Conservation (phyloP, 2,888 invertebrate genomes). For the Dione vanillae region DNA sequence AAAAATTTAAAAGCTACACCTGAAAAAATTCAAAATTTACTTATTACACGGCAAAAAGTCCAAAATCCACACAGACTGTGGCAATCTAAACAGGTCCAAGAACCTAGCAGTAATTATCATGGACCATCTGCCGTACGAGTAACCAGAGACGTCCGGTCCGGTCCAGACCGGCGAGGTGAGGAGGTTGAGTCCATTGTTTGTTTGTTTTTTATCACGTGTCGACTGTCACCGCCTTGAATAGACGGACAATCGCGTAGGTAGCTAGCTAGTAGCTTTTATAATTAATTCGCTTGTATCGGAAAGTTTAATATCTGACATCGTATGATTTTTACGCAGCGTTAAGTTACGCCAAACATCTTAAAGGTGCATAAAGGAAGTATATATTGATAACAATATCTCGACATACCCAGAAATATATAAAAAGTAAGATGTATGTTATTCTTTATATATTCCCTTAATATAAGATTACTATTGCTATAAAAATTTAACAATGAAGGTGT, state of each 20-base stretch:
- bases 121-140: background rate
- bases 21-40: background rate
- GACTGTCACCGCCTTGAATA: constrained; percentile 8
- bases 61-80: background rate
- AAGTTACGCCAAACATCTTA: too few relatives aligned
- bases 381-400: too few relatives aligned
- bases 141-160: constrained; percentile 57
- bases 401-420: too few relatives aligned
- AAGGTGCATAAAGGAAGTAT: too few relatives aligned
- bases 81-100: background rate
- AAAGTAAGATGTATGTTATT: background rate
- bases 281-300: too few relatives aligned
- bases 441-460: background rate
- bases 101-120: constrained; percentile 9
- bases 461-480: background rate
- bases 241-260: background rate
- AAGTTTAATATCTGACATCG: too few relatives aligned
- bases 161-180: constrained; percentile 20
- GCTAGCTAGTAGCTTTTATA: background rate
- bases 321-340: too few relatives aligned
- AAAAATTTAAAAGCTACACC: background rate
- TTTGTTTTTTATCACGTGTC: background rate
- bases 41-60: background rate
- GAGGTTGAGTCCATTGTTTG: constrained; percentile 26
- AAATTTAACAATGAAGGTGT: background rate